Base-by-base conservation (phyloP, 2,888 invertebrate genomes). In the Aleiodes alternator region DNA sequence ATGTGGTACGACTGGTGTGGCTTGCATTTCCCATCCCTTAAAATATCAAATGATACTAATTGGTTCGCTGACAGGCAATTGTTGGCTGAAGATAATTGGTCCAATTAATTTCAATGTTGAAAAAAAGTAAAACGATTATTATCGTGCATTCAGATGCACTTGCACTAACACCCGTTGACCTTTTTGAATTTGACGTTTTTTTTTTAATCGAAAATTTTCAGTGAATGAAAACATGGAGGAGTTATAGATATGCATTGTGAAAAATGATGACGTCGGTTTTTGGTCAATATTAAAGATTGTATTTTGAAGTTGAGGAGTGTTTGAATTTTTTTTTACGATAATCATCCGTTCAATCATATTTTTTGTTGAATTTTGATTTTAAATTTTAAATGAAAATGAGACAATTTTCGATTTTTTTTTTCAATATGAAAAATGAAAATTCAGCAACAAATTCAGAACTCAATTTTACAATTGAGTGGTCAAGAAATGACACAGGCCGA, bases 21-120 rank as follows among this genome's bases (percentile, higher is more conserved):
- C 38, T 38, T 38, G 38, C 38, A 38, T 38, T 38, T 8, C 38
- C 64, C 69, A 72, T 77, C 69, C 79, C 79, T 81, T 80, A 85
- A 86, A 82, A 84, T 86, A 86, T 85, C 84, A 77, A 87, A 79
- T 82, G 83, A 86, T 85, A 43, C 86, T 88, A 88, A 89, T 89
- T 89, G 88, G 80, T 86, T 86, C 82, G 83, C 84, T 84, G 83
- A 82, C 83, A 85, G 85, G 85, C 86, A 87, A 87, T 88, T 87
- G 87, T 84, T 84, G 51, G 29, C 84, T 82, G 82, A 80, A 82
- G 84, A 82, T 88, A 88, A 88, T 88, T 88, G 88, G 87, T 83
- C 88, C 88, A 89, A 89, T 89, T 88, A 88, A 87, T 88, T 85
- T 84, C 83, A 85, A 84, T 48, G 59, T 84, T 9, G 9, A 43